Evolutionary conservation across 2,113 vertebrate genomes (phyloP).

Genomic region (Bujurquina vittata): DNA sequence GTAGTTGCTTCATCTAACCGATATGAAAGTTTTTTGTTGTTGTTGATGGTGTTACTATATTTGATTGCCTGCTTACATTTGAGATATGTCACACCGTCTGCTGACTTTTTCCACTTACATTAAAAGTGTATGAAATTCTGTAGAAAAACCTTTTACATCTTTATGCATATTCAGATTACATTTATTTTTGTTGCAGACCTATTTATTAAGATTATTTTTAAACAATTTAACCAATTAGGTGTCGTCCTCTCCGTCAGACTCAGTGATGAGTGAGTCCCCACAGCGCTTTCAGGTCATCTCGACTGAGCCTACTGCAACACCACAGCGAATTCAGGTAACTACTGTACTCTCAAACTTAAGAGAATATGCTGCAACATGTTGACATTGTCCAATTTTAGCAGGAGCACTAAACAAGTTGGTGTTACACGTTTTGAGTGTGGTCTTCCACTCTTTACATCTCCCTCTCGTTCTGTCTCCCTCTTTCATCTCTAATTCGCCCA

Average conservation of each 20-base stretch:
- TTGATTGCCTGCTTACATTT: background rate
- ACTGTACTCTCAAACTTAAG: slow-evolving; percentile 72
- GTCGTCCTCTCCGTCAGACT: slow-evolving; percentile 82
- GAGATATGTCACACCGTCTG: background rate
- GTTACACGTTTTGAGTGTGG: slow-evolving; percentile 5
- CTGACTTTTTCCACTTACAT: background rate
- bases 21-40: slow-evolving; percentile 15
- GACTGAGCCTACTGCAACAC: slow-evolving; percentile 87
- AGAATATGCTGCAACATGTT: slow-evolving; percentile 58
- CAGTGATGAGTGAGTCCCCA: slow-evolving; percentile 93
- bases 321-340: slow-evolving; percentile 94
- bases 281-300: slow-evolving; percentile 95
- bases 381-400: slow-evolving; percentile 19
- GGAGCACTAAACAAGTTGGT: background rate
- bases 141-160: background rate
- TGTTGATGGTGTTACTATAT: background rate
- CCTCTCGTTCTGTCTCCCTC: background rate
- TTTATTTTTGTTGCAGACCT: background rate
- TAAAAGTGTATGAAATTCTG: background rate
- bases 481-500: slow-evolving; percentile 49
- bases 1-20: slow-evolving; percentile 12
- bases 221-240: slow-evolving; percentile 22
- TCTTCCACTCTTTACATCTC: background rate
- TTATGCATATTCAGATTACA: background rate
- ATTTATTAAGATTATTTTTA: slow-evolving; percentile 3